Evolutionary conservation across 2,888 invertebrate species (phyloP).

Genomic region (Serripes groenlandicus): DNA sequence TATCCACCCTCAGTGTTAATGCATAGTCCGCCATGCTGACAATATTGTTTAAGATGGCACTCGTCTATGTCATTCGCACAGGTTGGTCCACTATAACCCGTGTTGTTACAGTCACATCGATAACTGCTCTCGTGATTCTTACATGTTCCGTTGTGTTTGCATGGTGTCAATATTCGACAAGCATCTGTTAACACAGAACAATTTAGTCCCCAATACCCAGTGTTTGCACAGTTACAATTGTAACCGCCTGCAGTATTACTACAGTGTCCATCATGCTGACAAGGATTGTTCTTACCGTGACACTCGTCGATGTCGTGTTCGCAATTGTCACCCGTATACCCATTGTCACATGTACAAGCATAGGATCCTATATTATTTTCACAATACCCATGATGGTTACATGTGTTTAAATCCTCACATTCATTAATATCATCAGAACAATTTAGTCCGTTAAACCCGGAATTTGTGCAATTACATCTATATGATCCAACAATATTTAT

Average conservation of each 20-base stretch:
- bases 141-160: background rate
- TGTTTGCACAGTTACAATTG: background rate
- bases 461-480: conserved; percentile 15
- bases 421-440: conserved; percentile 5
- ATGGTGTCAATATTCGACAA: background rate
- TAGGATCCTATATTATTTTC: conserved; percentile 33
- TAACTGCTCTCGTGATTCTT: background rate
- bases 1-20: conserved; percentile 10
- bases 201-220: background rate
- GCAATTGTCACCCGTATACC: conserved; percentile 28
- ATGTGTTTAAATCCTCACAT: background rate
- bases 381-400: conserved; percentile 32
- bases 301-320: conserved; percentile 16
- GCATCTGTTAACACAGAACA: background rate
- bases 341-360: conserved; percentile 19
- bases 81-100: background rate
- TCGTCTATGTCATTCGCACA: conserved; percentile 28
- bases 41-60: background rate
- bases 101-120: background rate
- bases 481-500: conserved; percentile 16
- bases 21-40: conserved; percentile 3
- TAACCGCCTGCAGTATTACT: background rate
- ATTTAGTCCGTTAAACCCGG: conserved; percentile 6
- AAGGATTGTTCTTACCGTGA: background rate
- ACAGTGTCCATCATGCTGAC: background rate